Evolutionary conservation across 2,888 invertebrate genomes (phyloP).

Genomic region (Lasioglossum leucozonium): DNA sequence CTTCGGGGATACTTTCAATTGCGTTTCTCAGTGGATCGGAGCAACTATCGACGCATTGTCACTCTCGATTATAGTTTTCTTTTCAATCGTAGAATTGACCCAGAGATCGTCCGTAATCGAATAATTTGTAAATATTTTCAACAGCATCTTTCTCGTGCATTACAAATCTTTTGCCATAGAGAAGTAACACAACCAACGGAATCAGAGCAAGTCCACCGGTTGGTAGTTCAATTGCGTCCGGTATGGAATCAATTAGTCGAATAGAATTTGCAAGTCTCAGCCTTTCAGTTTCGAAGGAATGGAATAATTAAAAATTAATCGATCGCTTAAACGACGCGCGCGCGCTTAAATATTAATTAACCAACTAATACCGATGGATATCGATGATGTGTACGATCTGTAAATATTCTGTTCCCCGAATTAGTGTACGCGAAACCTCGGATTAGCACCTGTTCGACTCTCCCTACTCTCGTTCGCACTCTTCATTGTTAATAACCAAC

Average conservation of each 20-base stretch:
- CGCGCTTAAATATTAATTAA: constrained; percentile 13
- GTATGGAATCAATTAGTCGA: constrained; percentile 32
- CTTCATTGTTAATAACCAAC: neutral
- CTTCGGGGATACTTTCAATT: neutral
- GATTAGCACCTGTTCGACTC: constrained; percentile 12
- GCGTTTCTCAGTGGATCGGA: neutral
- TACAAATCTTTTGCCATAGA: constrained; percentile 60
- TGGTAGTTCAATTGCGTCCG: neutral
- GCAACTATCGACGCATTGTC: neutral
- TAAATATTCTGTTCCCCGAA: constrained; percentile 13
- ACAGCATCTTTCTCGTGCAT: constrained; percentile 54
- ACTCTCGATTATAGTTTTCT: neutral
- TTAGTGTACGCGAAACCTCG: neutral
- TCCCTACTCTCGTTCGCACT: neutral
- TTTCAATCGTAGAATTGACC: neutral
- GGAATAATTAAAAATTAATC: constrained; percentile 25
- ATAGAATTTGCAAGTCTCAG: constrained; percentile 60
- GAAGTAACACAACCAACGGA: constrained; percentile 53
- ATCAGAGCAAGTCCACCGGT: constrained; percentile 36
- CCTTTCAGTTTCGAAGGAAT: constrained; percentile 64
- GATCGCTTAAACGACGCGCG: constrained; percentile 15
- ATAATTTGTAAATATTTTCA: constrained; percentile 10
- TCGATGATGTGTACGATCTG: neutral
- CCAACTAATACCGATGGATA: neutral
- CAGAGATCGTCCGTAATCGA: neutral